Percentiles rank a stretch among this genome's conserved stretches.
Conservation (phyloP, 2,113 vertebrate genomes). For the Syngnathus scovelli region DNA sequence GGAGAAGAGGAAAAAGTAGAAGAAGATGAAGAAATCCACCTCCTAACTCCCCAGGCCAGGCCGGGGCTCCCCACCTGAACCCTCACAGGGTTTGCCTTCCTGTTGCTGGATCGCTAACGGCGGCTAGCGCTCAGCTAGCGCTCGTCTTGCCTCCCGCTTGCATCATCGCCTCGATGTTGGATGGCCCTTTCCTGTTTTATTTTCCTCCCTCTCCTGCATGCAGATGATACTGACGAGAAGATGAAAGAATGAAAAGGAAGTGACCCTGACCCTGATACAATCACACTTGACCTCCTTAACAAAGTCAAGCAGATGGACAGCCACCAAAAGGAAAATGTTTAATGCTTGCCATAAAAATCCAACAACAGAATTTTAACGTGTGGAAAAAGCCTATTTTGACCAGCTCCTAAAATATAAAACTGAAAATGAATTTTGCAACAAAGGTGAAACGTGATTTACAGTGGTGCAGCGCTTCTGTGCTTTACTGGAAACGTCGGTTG, state of each 20-base stretch:
- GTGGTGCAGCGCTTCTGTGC: background rate
- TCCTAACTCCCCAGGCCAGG: background rate
- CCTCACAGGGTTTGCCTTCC: conserved; percentile 58
- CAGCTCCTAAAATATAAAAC: too few relatives aligned
- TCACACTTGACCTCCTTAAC: conserved; percentile 34
- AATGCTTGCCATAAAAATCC: too few relatives aligned
- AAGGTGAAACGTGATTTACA: background rate
- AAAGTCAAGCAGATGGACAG: conserved; percentile 13
- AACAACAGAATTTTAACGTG: too few relatives aligned
- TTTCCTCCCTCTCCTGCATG: conserved; percentile 44
- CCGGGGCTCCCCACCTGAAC: conserved; percentile 46
- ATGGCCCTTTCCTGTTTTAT: conserved; percentile 5
- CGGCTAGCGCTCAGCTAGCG: conserved; percentile 57
- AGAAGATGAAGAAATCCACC: background rate
- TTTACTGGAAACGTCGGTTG: background rate
- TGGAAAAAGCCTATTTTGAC: too few relatives aligned
- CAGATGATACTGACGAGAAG: conserved; percentile 58
- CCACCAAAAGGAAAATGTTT: background rate
- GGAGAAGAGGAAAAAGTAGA: background rate
- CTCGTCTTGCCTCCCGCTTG: conserved; percentile 66
- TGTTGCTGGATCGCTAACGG: conserved; percentile 63
- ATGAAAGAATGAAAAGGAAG: conserved; percentile 42
- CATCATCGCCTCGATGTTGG: conserved; percentile 56
- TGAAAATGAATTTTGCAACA: background rate
- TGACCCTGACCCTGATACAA: conserved; percentile 47